Conservation (phyloP, 2,113 vertebrate species). For the Eulemur rufifrons region DNA sequence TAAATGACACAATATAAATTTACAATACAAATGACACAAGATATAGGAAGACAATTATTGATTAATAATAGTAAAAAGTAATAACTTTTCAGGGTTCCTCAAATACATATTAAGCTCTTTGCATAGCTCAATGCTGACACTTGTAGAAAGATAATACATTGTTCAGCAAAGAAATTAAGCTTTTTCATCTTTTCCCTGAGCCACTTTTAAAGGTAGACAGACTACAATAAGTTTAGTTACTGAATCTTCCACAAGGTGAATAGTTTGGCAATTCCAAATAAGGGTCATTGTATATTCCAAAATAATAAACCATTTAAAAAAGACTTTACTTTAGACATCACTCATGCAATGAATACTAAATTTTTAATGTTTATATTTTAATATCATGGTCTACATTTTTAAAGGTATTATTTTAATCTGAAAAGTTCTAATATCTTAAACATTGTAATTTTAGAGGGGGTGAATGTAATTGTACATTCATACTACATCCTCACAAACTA, state of each 20-base stretch:
- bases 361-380: slow-evolving; percentile 42
- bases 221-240: not conserved
- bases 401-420: slow-evolving; percentile 38
- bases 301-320: not conserved
- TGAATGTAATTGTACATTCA: not conserved
- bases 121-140: not conserved
- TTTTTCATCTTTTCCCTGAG: not conserved
- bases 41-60: not conserved
- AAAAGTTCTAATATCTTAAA: slow-evolving; percentile 39
- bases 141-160: not conserved
- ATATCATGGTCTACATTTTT: not conserved
- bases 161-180: slow-evolving; percentile 13
- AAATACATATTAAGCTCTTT: not conserved
- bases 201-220: not conserved
- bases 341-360: not conserved
- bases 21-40: not conserved
- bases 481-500: not conserved
- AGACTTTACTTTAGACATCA: slow-evolving; percentile 9
- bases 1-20: not conserved
- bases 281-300: not conserved
- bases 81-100: not conserved
- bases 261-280: slow-evolving; percentile 5
- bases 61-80: slow-evolving; percentile 10
- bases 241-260: not conserved
- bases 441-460: not conserved